phyloP scores from a whole-genome alignment of 2,797 vertebrate genomes.

The Gambelia wislizenii region DNA sequence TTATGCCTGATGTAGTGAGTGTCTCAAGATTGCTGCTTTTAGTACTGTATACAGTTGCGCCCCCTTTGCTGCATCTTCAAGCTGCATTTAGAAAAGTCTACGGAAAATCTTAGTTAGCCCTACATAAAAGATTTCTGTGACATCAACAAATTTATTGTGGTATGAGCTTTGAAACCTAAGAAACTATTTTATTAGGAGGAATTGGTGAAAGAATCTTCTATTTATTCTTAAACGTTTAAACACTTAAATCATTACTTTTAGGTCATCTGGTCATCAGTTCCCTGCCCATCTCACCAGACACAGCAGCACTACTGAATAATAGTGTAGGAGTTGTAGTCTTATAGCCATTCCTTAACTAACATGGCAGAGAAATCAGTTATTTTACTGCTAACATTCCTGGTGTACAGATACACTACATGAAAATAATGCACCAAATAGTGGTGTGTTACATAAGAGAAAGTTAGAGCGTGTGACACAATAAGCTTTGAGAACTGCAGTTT shows the following conservation, averaged over 20 bases:
- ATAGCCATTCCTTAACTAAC: background rate
- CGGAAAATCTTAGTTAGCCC: too few species aligned
- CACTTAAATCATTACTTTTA: background rate
- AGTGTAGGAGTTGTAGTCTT: background rate
- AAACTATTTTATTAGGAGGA: background rate
- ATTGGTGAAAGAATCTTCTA: background rate
- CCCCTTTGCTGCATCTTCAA: too few species aligned
- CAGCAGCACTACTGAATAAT: background rate
- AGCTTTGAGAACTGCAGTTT: background rate
- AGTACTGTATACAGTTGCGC: too few species aligned
- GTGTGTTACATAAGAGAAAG: background rate
- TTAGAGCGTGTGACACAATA: background rate
- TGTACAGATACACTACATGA: background rate
- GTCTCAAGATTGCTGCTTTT: too few species aligned
- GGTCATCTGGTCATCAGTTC: background rate
- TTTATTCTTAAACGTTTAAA: background rate
- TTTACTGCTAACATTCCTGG: background rate
- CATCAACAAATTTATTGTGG: background rate
- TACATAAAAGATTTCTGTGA: background rate
- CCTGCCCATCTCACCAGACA: background rate
- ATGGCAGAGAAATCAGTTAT: background rate
- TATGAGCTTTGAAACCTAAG: background rate
- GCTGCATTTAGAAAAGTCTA: too few species aligned
- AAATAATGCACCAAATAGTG: background rate
- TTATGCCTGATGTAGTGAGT: too few species aligned